phyloP scores from a whole-genome alignment of 2,113 vertebrate species.

The Corynorhinus townsendii region DNA sequence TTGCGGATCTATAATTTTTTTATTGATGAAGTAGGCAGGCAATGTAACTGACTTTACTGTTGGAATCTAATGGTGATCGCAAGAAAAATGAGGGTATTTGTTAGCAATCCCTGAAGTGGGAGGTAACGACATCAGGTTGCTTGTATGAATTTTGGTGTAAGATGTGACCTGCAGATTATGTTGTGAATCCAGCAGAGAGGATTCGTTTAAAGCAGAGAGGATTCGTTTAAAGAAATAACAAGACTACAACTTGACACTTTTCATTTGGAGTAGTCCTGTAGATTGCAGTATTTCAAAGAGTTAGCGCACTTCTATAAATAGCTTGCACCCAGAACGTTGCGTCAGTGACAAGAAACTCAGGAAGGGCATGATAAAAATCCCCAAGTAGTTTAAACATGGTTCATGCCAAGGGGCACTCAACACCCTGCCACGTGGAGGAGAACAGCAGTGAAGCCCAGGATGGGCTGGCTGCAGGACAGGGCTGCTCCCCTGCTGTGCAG shows the following conservation, averaged over 20 bases:
- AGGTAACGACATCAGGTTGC: not conserved
- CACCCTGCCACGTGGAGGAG: not conserved
- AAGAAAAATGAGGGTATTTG: constrained; percentile 11
- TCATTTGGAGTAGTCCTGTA: not conserved
- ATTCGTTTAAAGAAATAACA: not conserved
- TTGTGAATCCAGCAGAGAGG: not conserved
- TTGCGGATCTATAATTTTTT: constrained; percentile 58
- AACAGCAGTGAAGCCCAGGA: not conserved
- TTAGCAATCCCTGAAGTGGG: not conserved
- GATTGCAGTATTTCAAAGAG: not conserved
- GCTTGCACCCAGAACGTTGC: constrained; percentile 9
- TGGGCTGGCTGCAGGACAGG: not conserved
- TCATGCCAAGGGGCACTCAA: not conserved
- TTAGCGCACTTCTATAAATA: constrained; percentile 24
- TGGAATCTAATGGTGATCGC: not conserved
- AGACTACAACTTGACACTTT: not conserved
- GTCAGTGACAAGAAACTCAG: not conserved
- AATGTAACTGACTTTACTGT: not conserved
- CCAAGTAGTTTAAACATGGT: not conserved
- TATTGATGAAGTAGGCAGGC: constrained; percentile 29
- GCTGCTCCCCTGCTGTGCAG: not conserved
- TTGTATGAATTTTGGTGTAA: not conserved
- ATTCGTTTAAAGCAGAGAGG: not conserved
- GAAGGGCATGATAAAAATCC: not conserved
- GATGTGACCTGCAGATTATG: not conserved